A percentile compares a stretch with the other conserved stretches of the same genome.
Conservation (phyloP, 2,888 invertebrate species). For the Drosophila falleni region DNA sequence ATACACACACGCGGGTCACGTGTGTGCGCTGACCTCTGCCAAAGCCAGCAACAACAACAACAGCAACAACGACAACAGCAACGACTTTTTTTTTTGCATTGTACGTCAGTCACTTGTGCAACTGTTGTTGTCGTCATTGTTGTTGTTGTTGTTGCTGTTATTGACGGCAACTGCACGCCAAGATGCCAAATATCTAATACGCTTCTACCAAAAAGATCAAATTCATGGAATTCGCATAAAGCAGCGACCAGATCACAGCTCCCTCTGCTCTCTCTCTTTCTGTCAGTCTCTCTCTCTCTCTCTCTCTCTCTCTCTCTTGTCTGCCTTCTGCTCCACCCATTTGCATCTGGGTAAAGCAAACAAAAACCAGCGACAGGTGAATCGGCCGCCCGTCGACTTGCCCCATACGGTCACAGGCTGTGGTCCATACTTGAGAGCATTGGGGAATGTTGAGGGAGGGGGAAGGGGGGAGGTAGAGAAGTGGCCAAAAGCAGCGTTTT, state of each 20-base stretch:
- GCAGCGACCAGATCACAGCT: conserved; percentile 54
- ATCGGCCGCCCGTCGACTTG: conserved; percentile 78
- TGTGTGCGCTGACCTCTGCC: conserved; percentile 81
- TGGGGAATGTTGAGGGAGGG: not conserved
- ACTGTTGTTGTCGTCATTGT: conserved; percentile 32
- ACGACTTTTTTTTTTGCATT: conserved; percentile 60
- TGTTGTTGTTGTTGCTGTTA: conserved; percentile 26
- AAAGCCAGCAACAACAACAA: conserved; percentile 42
- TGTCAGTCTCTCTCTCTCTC: conserved; percentile 1
- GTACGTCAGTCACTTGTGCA: conserved; percentile 70
- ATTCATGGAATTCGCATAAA: conserved; percentile 81
- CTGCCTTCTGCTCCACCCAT: conserved; percentile 54
- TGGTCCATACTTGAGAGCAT: conserved; percentile 36
- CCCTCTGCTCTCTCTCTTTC: not conserved
- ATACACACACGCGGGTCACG: conserved; percentile 66
- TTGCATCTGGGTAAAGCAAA: conserved; percentile 71
- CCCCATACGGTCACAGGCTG: conserved; percentile 67
- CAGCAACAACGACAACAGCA: conserved; percentile 11
- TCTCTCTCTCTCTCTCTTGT: conserved; percentile 15
- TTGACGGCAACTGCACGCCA: conserved; percentile 53
- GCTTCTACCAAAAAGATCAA: conserved; percentile 78
- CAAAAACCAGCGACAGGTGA: conserved; percentile 80
- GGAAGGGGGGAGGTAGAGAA: not conserved
- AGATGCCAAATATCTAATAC: conserved; percentile 81
- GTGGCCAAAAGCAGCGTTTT: conserved; percentile 13